These are phyloP conservation scores for Macrobrachium nipponense DNA, from an alignment of 1,140 invertebrate species.

Conservation along the genomic window DNA sequence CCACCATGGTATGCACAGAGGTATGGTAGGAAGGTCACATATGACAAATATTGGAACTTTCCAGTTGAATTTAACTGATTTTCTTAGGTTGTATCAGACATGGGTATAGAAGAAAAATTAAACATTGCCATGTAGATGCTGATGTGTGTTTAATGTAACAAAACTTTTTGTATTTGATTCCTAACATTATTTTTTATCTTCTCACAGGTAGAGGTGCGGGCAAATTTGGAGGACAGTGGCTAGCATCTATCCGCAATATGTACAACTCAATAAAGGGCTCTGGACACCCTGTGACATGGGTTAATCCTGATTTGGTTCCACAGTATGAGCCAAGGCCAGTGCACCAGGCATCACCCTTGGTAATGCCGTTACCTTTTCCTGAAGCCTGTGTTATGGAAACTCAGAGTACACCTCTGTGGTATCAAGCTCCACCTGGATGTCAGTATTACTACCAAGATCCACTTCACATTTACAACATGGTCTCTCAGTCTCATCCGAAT, in stretches of 20 bases:
- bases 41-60: too few relatives aligned
- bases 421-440: not conserved
- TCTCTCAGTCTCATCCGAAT: not conserved
- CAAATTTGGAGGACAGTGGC: not conserved
- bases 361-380: not conserved
- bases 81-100: too few relatives aligned
- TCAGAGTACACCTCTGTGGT: not conserved
- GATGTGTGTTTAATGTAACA: too few relatives aligned
- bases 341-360: not conserved
- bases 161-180: too few relatives aligned
- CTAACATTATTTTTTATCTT: not conserved
- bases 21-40: too few relatives aligned
- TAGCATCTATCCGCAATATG: conserved; percentile 3
- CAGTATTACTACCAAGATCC: not conserved
- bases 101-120: too few relatives aligned
- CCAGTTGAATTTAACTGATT: too few relatives aligned
- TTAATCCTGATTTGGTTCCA: conserved; percentile 12
- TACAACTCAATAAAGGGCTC: not conserved
- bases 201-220: not conserved
- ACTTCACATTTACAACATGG: not conserved
- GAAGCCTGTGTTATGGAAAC: not conserved
- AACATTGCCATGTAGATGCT: too few relatives aligned
- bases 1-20: too few relatives aligned
- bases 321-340: conserved; percentile 3
- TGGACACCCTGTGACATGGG: conserved; percentile 1